Percentiles rank a stretch among this genome's conserved stretches.
Conservation (phyloP, 30 jellyfish, hydroid and myxozoan genomes). For the Pseudorhiza aurosa region DNA sequence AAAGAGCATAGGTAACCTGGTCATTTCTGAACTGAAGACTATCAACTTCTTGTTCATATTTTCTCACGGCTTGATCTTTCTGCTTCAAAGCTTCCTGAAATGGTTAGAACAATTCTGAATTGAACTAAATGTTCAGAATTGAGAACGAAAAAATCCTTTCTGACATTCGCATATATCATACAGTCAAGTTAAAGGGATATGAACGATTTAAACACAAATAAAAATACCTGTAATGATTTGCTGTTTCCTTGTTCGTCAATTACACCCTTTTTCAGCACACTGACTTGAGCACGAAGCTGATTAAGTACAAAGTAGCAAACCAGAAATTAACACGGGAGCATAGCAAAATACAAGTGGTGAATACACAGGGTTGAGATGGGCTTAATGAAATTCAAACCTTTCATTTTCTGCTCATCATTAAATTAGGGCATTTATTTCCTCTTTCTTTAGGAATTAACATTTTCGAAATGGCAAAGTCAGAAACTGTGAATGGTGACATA, state of each 20-base stretch:
- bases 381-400: neutral
- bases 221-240: constrained; percentile 80
- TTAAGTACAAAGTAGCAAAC: neutral
- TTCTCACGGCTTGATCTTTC: constrained; percentile 83
- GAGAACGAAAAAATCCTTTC: too few relatives aligned
- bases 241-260: constrained; percentile 85
- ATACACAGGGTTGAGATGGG: too few relatives aligned
- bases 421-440: too few relatives aligned
- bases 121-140: neutral
- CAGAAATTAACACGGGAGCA: neutral
- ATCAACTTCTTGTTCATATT: constrained; percentile 92
- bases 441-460: too few relatives aligned
- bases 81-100: constrained; percentile 87
- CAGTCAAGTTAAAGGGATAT: too few relatives aligned
- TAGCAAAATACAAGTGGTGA: neutral
- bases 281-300: constrained; percentile 94
- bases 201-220: too few relatives aligned
- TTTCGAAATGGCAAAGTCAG: too few relatives aligned
- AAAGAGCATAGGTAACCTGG: constrained; percentile 85
- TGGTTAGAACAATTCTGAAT: neutral
- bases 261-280: constrained; percentile 93
- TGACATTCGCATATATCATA: too few relatives aligned
- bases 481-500: too few relatives aligned
- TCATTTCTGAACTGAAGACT: constrained; percentile 94
- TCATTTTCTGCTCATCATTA: neutral